Conservation (phyloP, 2,888 invertebrate genomes). For the Sarcophaga caerulescens region DNA sequence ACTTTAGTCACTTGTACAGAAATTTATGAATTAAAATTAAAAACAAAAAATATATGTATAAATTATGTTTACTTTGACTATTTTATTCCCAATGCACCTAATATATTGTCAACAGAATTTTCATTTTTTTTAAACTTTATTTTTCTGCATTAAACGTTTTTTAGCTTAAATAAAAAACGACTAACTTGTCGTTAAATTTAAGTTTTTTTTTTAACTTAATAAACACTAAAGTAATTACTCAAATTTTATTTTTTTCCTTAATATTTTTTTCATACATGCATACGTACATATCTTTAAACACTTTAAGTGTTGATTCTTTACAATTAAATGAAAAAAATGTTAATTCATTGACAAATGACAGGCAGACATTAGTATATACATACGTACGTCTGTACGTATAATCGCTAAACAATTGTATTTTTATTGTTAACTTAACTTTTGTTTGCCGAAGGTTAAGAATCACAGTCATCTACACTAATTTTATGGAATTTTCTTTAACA, state of each 20-base stretch:
- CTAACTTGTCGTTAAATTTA: not conserved
- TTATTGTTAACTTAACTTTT: constrained; percentile 49
- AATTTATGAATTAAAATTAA: too few relatives aligned
- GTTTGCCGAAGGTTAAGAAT: constrained; percentile 57
- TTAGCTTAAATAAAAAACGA: not conserved
- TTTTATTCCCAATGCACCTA: not conserved
- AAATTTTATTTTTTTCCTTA: constrained; percentile 19
- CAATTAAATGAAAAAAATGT: not conserved
- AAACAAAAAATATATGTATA: not conserved
- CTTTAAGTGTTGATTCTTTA: not conserved
- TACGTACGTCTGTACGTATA: not conserved
- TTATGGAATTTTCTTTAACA: constrained; percentile 1
- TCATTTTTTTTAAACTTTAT: not conserved
- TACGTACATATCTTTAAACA: not conserved
- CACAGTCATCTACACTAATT: constrained; percentile 5
- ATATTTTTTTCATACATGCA: not conserved
- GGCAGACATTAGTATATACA: too few relatives aligned
- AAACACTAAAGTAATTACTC: constrained; percentile 19
- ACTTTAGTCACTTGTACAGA: too few relatives aligned
- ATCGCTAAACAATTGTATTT: not conserved
- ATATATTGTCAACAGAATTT: constrained; percentile 14
- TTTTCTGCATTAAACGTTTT: not conserved
- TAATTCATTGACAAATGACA: not conserved
- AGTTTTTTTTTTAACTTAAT: constrained; percentile 9
- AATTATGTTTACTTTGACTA: not conserved